Base-by-base conservation (phyloP, 2,888 invertebrate species). In the Drosophila mayaguana region DNA sequence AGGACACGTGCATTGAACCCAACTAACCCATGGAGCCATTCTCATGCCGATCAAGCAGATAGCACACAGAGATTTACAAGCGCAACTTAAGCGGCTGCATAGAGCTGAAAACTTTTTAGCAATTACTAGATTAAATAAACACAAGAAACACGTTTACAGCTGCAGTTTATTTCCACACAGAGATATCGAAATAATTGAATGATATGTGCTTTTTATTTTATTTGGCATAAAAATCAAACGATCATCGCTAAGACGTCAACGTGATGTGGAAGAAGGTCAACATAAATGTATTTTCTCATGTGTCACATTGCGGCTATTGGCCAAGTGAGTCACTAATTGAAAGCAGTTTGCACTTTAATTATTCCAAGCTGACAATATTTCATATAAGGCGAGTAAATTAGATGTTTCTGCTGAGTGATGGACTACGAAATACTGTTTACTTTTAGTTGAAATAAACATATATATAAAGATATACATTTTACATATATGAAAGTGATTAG, bases 291-390 rank as follows among this genome's bases (percentile, higher is more conserved):
- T 63, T 48, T 46, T 60, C 43, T 70, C 69, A 45, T 42, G 28
- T 62, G 40, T 67, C 61, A 56, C 70, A 42, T 28, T 48, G 28
- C 46, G 43, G 22, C 32, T 61, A 56, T 66, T 77, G 69, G 56
- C 67, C 57, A 66, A 63, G 64, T 86, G 68, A 71, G 28, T 69
- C 81, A 87, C 81, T 64, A 70, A 78, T 50, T 81, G 34, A 69
- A 75, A 60, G 70, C 70, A 69, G 50, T 73, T 83, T 70, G 76
- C 50, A 72, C 71, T 70, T 74, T 81, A 81, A 87, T 87, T 83
- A 77, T 56, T 32, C 51, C 64, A 50, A 68, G 73, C 67, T 72
- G 60, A 78, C 87, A 81, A 83, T 83, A 73, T 75, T 71, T 68
- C 55, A 82, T 67, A 50, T 20, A 11, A 43, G 28, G 6, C 28